Conservation (phyloP, 2,797 vertebrate species). For the Pagetopsis macropterus region DNA sequence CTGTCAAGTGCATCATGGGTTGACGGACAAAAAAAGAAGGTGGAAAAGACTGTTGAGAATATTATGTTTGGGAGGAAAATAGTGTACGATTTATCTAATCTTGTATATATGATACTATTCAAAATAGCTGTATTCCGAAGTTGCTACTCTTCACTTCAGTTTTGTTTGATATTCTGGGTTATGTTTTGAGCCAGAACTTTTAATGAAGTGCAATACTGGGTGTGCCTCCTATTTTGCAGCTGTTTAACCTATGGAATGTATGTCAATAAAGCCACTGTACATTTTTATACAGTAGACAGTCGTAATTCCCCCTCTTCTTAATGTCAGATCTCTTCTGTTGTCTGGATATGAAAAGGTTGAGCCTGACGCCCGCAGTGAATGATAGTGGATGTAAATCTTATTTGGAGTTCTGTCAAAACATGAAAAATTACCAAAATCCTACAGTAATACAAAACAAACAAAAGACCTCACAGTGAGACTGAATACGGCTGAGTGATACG, state of each 20-base stretch:
- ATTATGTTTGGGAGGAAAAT: conserved; percentile 92
- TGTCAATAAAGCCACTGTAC: conserved; percentile 99
- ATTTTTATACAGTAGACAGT: conserved; percentile 98
- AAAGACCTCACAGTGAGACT: conserved; percentile 64
- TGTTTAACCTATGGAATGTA: conserved; percentile 99
- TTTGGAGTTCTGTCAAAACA: conserved; percentile 69
- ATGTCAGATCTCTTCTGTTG: conserved; percentile 79
- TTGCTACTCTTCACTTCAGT: conserved; percentile 98
- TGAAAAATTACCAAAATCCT: conserved; percentile 67
- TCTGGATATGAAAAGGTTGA: conserved; percentile 69
- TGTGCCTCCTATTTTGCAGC: conserved; percentile 99
- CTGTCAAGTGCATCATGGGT: conserved; percentile 92
- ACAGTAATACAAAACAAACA: conserved; percentile 61
- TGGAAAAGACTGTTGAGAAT: conserved; percentile 95
- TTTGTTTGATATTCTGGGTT: conserved; percentile 99
- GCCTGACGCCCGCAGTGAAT: conserved; percentile 74
- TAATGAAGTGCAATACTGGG: conserved; percentile 99
- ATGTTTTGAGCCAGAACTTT: conserved; percentile 99
- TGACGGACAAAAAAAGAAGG: conserved; percentile 84
- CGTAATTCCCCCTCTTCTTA: conserved; percentile 76
- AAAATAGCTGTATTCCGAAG: conserved; percentile 90
- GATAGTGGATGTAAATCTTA: conserved; percentile 68
- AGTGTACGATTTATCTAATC: conserved; percentile 97
- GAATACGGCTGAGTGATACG: conserved; percentile 70
- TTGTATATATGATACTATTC: conserved; percentile 97